These are phyloP conservation scores for Acleris laterana DNA, from an alignment of 2,888 invertebrate species.

Conservation along the genomic window DNA sequence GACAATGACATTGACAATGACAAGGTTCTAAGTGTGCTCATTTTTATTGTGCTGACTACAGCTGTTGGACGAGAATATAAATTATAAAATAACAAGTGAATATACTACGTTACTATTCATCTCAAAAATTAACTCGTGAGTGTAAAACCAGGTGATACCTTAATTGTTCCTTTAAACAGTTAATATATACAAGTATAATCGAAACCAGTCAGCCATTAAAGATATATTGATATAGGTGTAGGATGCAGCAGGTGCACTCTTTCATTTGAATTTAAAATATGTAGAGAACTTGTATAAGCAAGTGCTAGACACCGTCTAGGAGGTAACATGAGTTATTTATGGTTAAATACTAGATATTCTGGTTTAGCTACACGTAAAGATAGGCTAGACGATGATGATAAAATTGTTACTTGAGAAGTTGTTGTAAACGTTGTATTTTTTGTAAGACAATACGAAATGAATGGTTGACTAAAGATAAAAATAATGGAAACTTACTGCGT, in stretches of 20 bases:
- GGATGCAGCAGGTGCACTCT: constrained; percentile 21
- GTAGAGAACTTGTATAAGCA: constrained; percentile 8
- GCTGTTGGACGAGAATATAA: no score
- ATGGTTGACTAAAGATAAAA: no score
- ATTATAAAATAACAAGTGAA: no score
- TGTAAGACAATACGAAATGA: background rate
- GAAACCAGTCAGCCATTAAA: constrained; percentile 10
- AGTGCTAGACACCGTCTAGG: constrained; percentile 23
- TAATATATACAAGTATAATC: constrained; percentile 2
- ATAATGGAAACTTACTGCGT: no score
- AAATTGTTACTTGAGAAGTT: constrained; percentile 13
- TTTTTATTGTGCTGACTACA: no score
- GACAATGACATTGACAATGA: no score
- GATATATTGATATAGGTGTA: constrained; percentile 3
- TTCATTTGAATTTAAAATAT: constrained; percentile 28
- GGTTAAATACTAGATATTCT: constrained; percentile 25
- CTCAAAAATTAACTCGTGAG: background rate
- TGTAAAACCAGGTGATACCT: background rate
- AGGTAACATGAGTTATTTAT: constrained; percentile 10
- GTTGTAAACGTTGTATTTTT: constrained; percentile 8
- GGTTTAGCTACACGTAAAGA: constrained; percentile 13
- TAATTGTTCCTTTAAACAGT: constrained; percentile 9
- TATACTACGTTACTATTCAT: no score
- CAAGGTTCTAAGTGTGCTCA: no score
- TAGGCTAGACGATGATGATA: constrained; percentile 14